Evolutionary conservation across 2,888 invertebrate species (phyloP), one percentile per base, ranked within the genome.

Genomic region (Dasypolia templi): DNA sequence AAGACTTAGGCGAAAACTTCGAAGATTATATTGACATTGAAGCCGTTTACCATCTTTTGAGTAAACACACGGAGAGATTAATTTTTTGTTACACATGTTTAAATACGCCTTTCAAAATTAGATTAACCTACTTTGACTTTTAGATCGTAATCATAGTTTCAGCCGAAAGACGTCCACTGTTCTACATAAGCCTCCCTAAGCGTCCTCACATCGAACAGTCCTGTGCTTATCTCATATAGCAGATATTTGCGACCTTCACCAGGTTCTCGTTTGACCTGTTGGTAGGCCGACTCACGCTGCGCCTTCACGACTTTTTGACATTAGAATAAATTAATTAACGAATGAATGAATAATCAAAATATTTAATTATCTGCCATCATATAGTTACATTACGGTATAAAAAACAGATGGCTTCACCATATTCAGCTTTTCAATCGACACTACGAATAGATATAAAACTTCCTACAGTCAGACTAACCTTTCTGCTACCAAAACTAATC

Each of bases 11-110:
- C 75, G 35, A 51, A 56, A 55, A 66, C 61, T 79, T 70, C 75
- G 78, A 64, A 72, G 82, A 78, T 76, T 84, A 82, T 63, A 78
- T 63, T 53, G 63, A 73, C 51, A 58, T 51, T 79, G 73, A 79
- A 79, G 51, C 39, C 80, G 39, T 79, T 72, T 63, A 73, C 53
- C 19, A 32, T 46, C 29, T 79, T 77, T 19, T 69, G 51, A 22
- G 32, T 32, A 63, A 78, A 62, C 61, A 56, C 35, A 7, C 3
- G 9, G 4, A 53, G 35, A 11, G 26, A 66, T 66, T 42, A n/a
- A 61, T 49, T 29, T 71, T 59, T 39, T 17, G 51, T 44, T 46
- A 32, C 12, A 44, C 12, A 9, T 51, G 11, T 77, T 29, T 51
- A 26, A n/a, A 7, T 5, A 22, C 2, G 12, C 2, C 0, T 56